Base-by-base conservation (phyloP, 2,113 vertebrate genomes). In the Paradisaea rubra region DNA sequence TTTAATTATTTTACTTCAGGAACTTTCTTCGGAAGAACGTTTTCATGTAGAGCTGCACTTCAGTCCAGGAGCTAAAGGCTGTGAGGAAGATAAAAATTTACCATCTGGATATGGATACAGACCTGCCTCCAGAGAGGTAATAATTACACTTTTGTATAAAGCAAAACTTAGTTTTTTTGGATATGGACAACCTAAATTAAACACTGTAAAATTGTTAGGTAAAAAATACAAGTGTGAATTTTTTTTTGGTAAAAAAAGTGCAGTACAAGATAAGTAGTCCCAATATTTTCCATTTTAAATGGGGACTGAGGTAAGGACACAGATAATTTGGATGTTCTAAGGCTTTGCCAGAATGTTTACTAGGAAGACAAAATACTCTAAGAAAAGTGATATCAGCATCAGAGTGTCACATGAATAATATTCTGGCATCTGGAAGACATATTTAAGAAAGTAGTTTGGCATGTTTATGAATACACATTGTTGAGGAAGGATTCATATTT, bases 21-120 rank as follows among this genome's bases (percentile, higher is more conserved):
- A 99, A 85, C 98, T 98, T 91, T 98, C 98, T 27, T 99, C 99
- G 1, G 99, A 99, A 89, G 99, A 99, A 47, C 98, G 98, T 57
- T 99, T 99, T 96, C 99, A 99, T 87, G 99, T 99, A 77, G 99
- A 99, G 82, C 97, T 99, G 64, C 99, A 99, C 93, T 99, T 99
- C 57, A 99, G 99, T 97, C 98, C 99, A 50, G 99, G 99, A 95
- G 98, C 98, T 35, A 99, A 99, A 97, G 99, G 99, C 37, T 99
- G 98, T 95, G 99, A 99, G 83, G 98, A 99, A 94, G 98, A 99
- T 86, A 99, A 99, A 97, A 99, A 99, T 92, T 97, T 99, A 66
- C 99, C 99, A 20, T 98, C 99, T 77, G 99, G 99, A 60, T 99
- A 98, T 95, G 99, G 99, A 66, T 99, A 99, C 88, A 98, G 99